A percentile compares a stretch with the other conserved stretches of the same genome.
Conservation (phyloP, 2,797 vertebrate genomes). For the Antrozous pallidus region DNA sequence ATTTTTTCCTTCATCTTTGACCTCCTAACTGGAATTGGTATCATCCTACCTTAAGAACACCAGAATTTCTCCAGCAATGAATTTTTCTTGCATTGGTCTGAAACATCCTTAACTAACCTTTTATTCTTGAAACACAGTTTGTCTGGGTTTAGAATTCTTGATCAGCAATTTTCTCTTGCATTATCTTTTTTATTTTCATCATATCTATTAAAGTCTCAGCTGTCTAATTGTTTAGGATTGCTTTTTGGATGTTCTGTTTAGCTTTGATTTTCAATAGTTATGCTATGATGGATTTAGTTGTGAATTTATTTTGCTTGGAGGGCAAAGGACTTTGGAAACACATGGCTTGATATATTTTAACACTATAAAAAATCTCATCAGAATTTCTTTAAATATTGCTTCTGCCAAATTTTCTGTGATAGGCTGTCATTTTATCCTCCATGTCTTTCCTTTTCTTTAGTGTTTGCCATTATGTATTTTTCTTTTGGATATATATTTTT, state of each 20-base stretch:
- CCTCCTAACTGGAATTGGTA: neutral
- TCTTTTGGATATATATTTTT: too few relatives aligned
- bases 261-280: neutral
- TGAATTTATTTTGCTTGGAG: neutral
- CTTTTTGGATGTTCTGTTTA: conserved; percentile 13
- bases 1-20: neutral
- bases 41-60: neutral
- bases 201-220: neutral
- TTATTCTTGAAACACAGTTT: neutral
- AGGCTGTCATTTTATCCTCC: neutral
- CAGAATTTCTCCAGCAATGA: neutral
- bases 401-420: neutral
- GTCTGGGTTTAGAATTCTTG: neutral
- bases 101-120: neutral
- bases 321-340: neutral
- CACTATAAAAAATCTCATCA: neutral
- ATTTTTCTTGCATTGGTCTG: neutral
- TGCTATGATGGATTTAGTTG: neutral
- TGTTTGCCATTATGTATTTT: neutral
- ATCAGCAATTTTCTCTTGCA: neutral
- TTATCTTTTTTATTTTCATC: neutral
- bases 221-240: neutral
- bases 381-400: neutral
- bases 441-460: neutral
- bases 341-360: neutral